A percentile compares a stretch with the other conserved stretches of the same genome.
These are phyloP conservation scores for Idaea dimidiata DNA, from an alignment of 2,888 invertebrate species.

Conservation along the genomic window DNA sequence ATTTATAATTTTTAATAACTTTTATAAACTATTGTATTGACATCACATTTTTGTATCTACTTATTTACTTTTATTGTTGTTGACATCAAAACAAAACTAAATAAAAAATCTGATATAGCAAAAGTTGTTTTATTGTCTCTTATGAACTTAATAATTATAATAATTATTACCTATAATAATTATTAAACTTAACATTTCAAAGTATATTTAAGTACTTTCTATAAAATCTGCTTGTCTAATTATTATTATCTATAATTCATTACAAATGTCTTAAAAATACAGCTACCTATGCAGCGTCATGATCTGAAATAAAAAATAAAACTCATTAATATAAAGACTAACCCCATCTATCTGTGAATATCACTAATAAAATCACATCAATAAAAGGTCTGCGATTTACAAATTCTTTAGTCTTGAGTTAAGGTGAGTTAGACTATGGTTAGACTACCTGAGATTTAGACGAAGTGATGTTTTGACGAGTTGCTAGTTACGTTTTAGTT, in stretches of 20 bases:
- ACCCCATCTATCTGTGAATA: slow-evolving; percentile 13
- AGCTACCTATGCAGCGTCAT: slow-evolving; percentile 42
- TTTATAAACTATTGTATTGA: slow-evolving; percentile 12
- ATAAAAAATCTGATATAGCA: slow-evolving; percentile 61
- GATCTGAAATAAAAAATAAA: slow-evolving; percentile 46
- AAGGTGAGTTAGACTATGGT: too few species aligned
- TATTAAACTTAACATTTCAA: not conserved
- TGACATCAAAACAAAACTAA: slow-evolving; percentile 65
- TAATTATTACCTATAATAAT: slow-evolving; percentile 5
- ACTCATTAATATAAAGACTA: slow-evolving; percentile 6
- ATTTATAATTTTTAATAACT: slow-evolving; percentile 4
- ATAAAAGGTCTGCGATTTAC: too few species aligned
- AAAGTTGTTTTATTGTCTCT: slow-evolving; percentile 58
- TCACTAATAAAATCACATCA: slow-evolving; percentile 3
- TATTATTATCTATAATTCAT: not conserved
- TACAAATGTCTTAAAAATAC: not conserved
- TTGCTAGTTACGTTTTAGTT: too few species aligned
- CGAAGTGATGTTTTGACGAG: too few species aligned
- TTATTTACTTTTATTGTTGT: slow-evolving; percentile 51
- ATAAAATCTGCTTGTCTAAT: not conserved
- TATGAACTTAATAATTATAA: slow-evolving; percentile 13
- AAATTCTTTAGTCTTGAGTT: too few species aligned
- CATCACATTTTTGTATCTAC: slow-evolving; percentile 30
- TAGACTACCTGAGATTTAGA: too few species aligned
- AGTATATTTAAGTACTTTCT: not conserved